Evolutionary conservation across 2,888 invertebrate species (phyloP), one percentile per base, ranked within the genome.

Genomic region (Zootermopsis nevadensis): DNA sequence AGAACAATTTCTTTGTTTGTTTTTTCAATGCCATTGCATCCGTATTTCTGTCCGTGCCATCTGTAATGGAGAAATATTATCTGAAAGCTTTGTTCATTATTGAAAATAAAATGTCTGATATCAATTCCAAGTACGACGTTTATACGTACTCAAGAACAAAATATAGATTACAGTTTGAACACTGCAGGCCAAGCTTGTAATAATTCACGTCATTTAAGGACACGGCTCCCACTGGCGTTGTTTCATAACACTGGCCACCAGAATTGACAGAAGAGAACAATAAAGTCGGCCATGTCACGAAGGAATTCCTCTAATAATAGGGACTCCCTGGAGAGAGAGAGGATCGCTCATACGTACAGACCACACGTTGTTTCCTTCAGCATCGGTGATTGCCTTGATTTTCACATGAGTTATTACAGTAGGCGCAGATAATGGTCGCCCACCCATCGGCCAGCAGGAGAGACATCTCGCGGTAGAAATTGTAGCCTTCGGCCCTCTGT

Each of bases 271-370:
- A 48, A 48, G 48, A 15, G 48, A 48, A 48, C 48, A 27, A 60
- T 60, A 60, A 60, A 60, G 60, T 60, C 15, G 60, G n/a, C 60
- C n/a, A 60, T 60, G 60, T 60, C 60, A 60, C 27, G n/a, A 27
- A 60, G 60, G 60, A 60, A 60, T 60, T 60, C 60, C n/a, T 60
- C 60, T 60, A 60, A 60, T 60, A 60, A 60, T 27, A 60, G 60
- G 27, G 60, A 24, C 27, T 27, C 60, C 60, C 60, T n/a, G 60
- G 60, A 60, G 60, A 27, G 60, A 60, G 60, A 27, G 60, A 24
- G 6, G 60, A 27, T 27, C 27, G 60, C 27, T 19, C 48, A 3
- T 48, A 48, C 48, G 48, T 48, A 48, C 19, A 48, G 10, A 48
- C 48, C 48, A 48, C 48, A 48, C 48, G 48, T 48, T 48, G 48